These are phyloP conservation scores for Anomalospiza imberbis DNA, from an alignment of 2,797 vertebrate genomes.

Conservation along the genomic window DNA sequence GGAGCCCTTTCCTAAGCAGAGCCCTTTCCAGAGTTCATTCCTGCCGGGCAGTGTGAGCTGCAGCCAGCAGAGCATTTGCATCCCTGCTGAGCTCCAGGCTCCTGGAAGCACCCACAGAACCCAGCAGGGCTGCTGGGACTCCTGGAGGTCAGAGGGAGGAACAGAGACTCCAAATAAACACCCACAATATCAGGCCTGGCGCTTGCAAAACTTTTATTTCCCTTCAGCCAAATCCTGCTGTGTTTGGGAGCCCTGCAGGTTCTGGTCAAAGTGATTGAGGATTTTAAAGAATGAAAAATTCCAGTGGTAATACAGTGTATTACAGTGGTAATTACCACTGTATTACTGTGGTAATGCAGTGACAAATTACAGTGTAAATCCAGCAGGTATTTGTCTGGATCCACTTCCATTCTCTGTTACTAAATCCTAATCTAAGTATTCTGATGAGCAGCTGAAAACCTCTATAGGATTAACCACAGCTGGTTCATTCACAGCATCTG, in stretches of 20 bases:
- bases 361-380: neutral
- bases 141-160: neutral
- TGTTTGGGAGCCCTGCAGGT: neutral
- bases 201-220: neutral
- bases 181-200: neutral
- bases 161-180: neutral
- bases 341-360: neutral
- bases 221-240: neutral
- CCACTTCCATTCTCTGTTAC: neutral
- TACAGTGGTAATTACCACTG: neutral
- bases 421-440: neutral
- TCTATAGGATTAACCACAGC: neutral
- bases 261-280: neutral
- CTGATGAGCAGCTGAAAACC: neutral
- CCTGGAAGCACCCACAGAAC: neutral
- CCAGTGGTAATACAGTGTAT: neutral
- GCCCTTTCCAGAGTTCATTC: neutral
- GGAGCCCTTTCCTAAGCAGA: slow-evolving; percentile 46
- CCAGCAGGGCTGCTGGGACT: neutral
- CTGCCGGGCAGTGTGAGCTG: neutral
- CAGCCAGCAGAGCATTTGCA: neutral
- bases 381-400: neutral
- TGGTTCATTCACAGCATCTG: neutral
- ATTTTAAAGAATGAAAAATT: neutral
- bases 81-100: neutral